Conservation (phyloP, 1,140 invertebrate species). For the Cyphomyrmex costatus region DNA sequence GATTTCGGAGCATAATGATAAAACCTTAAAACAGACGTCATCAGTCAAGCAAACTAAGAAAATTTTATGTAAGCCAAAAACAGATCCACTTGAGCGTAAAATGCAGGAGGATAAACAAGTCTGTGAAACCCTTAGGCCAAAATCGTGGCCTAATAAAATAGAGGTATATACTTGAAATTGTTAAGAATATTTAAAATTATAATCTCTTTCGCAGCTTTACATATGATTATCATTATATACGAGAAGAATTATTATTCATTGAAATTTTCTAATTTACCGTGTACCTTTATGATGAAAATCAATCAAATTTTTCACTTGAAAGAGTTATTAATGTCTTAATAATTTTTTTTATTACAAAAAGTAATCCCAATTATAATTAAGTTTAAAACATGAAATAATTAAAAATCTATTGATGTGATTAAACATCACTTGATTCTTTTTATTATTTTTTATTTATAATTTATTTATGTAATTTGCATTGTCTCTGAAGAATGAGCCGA, state of each 20-base stretch:
- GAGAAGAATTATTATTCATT: background rate
- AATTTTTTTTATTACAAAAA: background rate
- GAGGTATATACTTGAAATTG: constrained; percentile 78
- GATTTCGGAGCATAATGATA: constrained; percentile 87
- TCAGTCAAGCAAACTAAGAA: constrained; percentile 78
- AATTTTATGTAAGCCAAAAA: constrained; percentile 84
- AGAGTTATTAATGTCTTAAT: background rate
- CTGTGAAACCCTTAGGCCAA: constrained; percentile 81
- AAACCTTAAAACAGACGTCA: constrained; percentile 78
- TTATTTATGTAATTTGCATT: no score
- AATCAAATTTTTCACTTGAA: background rate
- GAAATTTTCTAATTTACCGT: background rate
- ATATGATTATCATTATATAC: background rate
- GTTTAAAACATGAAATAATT: no score
- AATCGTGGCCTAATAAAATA: constrained; percentile 86
- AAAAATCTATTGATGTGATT: no score
- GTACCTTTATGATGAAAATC: background rate
- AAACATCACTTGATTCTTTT: no score
- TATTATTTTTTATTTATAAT: no score
- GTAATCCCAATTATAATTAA: background rate
- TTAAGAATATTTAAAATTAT: background rate
- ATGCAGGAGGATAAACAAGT: constrained; percentile 80
- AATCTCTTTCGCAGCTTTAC: background rate
- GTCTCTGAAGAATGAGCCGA: no score
- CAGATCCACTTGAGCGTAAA: constrained; percentile 84